Base-by-base conservation (phyloP, 2,113 vertebrate genomes). In the Hystrix brachyura region DNA sequence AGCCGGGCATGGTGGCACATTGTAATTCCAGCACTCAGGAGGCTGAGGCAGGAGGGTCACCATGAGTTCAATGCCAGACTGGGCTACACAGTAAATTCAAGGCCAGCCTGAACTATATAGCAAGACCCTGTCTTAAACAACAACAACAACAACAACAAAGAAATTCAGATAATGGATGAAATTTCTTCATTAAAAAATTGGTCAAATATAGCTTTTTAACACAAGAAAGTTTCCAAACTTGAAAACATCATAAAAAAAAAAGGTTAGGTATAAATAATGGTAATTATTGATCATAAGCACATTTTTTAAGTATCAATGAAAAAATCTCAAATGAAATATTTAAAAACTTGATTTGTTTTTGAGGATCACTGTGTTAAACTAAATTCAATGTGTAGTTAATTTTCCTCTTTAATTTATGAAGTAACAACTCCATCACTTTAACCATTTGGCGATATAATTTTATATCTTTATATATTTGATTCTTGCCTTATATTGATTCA, bases 251-350 rank as follows among this genome's bases (percentile, higher is more conserved):
- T 13, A 89, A 81, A 48, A 19, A 32, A 13, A 71, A 74, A 97
- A 96, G 83, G 23, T 79, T 65, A 90, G n/a, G 29, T 76, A 55
- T 64, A 93, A 93, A 95, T 69, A 89, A 64, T 69, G 72, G 29
- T 88, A 55, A 86, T 82, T 94, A 38, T 67, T 1, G 32, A 67
- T 46, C 32, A 51, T 74, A 80, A 79, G 29, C 19, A 88, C 32
- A 83, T 90, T 93, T 95, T 60, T 69, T 80, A 64, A 48, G 4
- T 79, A 57, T 46, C 76, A 69, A 43, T 90, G 60, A 88, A 94
- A 94, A 81, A 93, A 72, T 14, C 21, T 32, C 38, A 82, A 93
- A 14, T 74, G 1, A 93, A 95, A 82, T 90, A 17, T 76, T 96
- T 95, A 43, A 80, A 88, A 91, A 90, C 34, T 87, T 27, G 80